phyloP scores from a whole-genome alignment of 1,140 invertebrate species.

The Zaprionus vittiger region DNA sequence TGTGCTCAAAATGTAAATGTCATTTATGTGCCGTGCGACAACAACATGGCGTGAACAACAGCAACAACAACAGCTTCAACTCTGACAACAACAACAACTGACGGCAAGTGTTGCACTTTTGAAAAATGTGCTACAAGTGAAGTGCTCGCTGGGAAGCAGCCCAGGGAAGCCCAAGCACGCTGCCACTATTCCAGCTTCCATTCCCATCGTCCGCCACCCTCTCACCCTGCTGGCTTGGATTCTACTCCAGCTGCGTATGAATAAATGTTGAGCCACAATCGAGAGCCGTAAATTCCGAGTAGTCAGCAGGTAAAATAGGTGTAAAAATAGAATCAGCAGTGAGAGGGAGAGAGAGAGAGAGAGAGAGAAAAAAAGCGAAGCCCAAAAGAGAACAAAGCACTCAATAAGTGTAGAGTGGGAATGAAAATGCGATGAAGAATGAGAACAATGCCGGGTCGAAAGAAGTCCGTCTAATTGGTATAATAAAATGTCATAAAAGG shows the following conservation, averaged over 20 bases:
- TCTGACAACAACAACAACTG: slow-evolving; percentile 34
- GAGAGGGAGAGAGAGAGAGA: not conserved
- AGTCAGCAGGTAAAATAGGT: slow-evolving; percentile 71
- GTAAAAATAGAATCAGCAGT: slow-evolving; percentile 18
- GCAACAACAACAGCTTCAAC: slow-evolving; percentile 27
- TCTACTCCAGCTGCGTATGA: slow-evolving; percentile 49
- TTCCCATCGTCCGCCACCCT: not conserved
- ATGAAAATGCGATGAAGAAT: slow-evolving; percentile 22
- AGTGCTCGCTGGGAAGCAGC: slow-evolving; percentile 48
- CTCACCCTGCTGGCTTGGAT: not conserved
- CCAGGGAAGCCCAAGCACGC: slow-evolving; percentile 12
- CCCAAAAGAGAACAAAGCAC: not conserved
- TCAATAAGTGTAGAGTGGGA: not conserved
- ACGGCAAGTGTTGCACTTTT: slow-evolving; percentile 74
- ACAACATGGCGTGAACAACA: slow-evolving; percentile 66
- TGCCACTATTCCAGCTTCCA: not conserved
- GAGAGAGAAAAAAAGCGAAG: not conserved
- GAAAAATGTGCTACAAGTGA: slow-evolving; percentile 73
- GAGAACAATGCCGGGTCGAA: slow-evolving; percentile 54
- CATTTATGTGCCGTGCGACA: slow-evolving; percentile 64
- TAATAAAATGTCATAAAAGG: slow-evolving; percentile 78
- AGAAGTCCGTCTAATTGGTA: slow-evolving; percentile 67
- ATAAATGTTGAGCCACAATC: slow-evolving; percentile 77
- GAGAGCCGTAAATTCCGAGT: slow-evolving; percentile 73
- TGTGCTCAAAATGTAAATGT: slow-evolving; percentile 78